Evolutionary conservation across 2,797 vertebrate genomes (phyloP).

Genomic region (Neosilurus mollespiculum): DNA sequence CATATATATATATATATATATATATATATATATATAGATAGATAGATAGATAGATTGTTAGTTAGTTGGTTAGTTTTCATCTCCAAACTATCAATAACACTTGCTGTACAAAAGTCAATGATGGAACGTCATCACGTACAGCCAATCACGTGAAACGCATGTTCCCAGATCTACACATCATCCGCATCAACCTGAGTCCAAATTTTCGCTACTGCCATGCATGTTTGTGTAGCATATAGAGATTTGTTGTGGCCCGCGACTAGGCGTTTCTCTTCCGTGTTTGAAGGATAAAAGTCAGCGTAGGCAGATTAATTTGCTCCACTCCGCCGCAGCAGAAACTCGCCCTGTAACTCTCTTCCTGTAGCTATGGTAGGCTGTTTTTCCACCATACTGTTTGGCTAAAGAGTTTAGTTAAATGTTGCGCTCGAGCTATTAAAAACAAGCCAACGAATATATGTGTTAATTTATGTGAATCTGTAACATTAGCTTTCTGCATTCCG

Average conservation of each 20-base stretch:
- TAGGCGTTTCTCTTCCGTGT: conserved; percentile 2
- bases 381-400: too few species aligned
- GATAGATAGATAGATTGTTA: too few species aligned
- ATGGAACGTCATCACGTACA: too few species aligned
- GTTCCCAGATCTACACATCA: not conserved
- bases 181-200: not conserved
- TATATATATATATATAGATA: too few species aligned
- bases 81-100: too few species aligned
- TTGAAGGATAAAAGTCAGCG: not conserved
- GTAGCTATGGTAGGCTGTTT: conserved; percentile 38
- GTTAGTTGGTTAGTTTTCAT: too few species aligned
- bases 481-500: not conserved
- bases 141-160: not conserved
- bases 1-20: too few species aligned
- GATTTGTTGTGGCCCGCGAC: not conserved
- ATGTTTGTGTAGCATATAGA: not conserved
- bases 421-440: not conserved
- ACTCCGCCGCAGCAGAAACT: not conserved
- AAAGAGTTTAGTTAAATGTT: not conserved
- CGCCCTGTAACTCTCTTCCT: not conserved
- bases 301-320: not conserved
- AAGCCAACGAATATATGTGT: not conserved
- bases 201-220: not conserved
- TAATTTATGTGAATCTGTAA: not conserved
- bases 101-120: too few species aligned